phyloP scores from a whole-genome alignment of 2,888 invertebrate genomes.

The Drosophila eohydei region DNA sequence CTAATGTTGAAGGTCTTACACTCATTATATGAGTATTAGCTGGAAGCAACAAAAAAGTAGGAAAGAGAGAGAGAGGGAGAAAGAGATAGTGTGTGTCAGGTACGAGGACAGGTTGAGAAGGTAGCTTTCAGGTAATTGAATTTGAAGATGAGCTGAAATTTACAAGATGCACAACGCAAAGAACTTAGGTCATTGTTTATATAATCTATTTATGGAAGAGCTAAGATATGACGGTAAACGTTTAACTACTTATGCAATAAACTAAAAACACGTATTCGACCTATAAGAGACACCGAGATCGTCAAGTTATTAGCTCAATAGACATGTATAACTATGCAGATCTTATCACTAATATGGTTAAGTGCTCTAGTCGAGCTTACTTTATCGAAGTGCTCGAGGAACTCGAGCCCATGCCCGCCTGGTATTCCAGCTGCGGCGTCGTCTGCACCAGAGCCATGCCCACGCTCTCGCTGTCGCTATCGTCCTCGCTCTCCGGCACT shows the following conservation, averaged over 20 bases:
- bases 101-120: slow-evolving; percentile 74
- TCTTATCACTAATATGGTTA: slow-evolving; percentile 40
- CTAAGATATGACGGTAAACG: slow-evolving; percentile 69
- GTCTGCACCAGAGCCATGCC: slow-evolving; percentile 65
- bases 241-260: slow-evolving; percentile 44
- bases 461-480: slow-evolving; percentile 59
- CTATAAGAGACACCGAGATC: slow-evolving; percentile 2
- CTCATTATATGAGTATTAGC: neutral
- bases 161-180: slow-evolving; percentile 45
- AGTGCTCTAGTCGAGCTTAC: slow-evolving; percentile 46
- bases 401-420: slow-evolving; percentile 53
- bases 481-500: slow-evolving; percentile 44
- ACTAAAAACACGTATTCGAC: slow-evolving; percentile 9
- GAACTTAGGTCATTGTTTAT: slow-evolving; percentile 18
- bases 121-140: slow-evolving; percentile 56
- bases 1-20: neutral
- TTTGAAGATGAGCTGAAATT: slow-evolving; percentile 42
- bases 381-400: slow-evolving; percentile 72
- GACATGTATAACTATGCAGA: slow-evolving; percentile 17
- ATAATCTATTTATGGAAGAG: slow-evolving; percentile 64
- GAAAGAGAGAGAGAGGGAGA: slow-evolving; percentile 8
- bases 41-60: neutral
- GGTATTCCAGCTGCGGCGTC: slow-evolving; percentile 60
- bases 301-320: slow-evolving; percentile 13
- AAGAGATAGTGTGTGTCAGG: slow-evolving; percentile 57